These are phyloP conservation scores for Eospalax fontanierii DNA, from an alignment of 2,797 vertebrate species.

Conservation along the genomic window DNA sequence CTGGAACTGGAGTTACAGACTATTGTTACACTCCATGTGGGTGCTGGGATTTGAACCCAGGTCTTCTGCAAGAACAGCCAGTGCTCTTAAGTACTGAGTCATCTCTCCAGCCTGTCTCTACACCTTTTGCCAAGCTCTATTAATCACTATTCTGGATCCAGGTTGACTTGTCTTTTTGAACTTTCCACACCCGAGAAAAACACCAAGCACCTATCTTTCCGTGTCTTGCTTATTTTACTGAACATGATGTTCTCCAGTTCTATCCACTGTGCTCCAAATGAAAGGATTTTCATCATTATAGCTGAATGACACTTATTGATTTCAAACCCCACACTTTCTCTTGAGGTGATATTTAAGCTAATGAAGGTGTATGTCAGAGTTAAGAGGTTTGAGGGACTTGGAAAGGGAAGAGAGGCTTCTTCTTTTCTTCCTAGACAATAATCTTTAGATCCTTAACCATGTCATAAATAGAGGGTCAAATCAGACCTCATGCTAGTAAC, in stretches of 20 bases:
- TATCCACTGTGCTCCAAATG: not conserved
- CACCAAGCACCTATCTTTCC: not conserved
- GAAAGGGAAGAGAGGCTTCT: not conserved
- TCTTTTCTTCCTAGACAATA: not conserved
- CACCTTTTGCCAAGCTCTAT: not conserved
- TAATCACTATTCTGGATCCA: not conserved
- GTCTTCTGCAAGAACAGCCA: too few species aligned
- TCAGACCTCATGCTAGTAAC: conserved; percentile 26
- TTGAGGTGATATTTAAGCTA: not conserved
- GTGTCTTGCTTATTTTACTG: not conserved
- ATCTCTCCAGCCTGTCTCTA: too few species aligned
- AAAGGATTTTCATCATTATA: not conserved
- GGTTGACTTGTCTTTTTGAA: not conserved
- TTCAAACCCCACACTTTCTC: not conserved
- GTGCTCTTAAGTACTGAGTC: too few species aligned
- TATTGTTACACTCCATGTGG: too few species aligned
- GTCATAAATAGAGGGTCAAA: not conserved
- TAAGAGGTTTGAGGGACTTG: not conserved
- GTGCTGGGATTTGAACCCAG: too few species aligned
- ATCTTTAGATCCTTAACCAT: not conserved
- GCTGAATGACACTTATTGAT: not conserved
- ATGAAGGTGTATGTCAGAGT: not conserved
- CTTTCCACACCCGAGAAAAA: not conserved
- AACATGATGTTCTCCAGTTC: not conserved
- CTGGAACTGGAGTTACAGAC: too few species aligned